Evolutionary conservation across 53 echinoderm and acorn worm species (phyloP).

Genomic region (Crossaster papposus): DNA sequence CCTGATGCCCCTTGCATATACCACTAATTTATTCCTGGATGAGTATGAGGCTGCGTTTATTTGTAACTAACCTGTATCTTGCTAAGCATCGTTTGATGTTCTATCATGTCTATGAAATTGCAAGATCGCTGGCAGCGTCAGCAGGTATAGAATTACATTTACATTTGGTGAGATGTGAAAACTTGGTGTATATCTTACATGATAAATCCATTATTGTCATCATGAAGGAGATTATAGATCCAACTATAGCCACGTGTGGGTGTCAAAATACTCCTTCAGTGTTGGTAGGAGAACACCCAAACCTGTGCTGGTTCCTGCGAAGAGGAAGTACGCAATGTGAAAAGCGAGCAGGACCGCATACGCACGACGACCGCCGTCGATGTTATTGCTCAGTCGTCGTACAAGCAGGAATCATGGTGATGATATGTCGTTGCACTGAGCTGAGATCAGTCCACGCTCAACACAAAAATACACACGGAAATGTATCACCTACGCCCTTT

Average conservation of each 20-base stretch:
- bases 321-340: background rate
- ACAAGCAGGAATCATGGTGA: background rate
- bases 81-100: too few species aligned
- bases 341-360: background rate
- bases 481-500: too few species aligned
- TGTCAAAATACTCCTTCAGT: constrained; percentile 9
- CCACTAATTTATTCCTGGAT: too few species aligned
- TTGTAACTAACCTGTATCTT: too few species aligned
- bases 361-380: constrained; percentile 7
- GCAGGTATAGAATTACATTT: too few species aligned
- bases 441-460: too few species aligned
- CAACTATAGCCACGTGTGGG: constrained; percentile 10
- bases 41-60: too few species aligned
- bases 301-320: constrained; percentile 11
- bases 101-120: too few species aligned
- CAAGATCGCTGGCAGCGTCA: too few species aligned
- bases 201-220: background rate
- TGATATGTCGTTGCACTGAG: too few species aligned
- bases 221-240: constrained; percentile 16
- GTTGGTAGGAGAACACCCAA: constrained; percentile 20
- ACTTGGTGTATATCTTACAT: background rate
- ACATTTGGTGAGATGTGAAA: background rate
- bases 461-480: too few species aligned
- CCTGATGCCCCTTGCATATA: too few species aligned
- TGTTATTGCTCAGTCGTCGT: background rate